These are phyloP conservation scores for Cryptops parisi DNA, from an alignment of 2,888 invertebrate species.

Conservation along the genomic window DNA sequence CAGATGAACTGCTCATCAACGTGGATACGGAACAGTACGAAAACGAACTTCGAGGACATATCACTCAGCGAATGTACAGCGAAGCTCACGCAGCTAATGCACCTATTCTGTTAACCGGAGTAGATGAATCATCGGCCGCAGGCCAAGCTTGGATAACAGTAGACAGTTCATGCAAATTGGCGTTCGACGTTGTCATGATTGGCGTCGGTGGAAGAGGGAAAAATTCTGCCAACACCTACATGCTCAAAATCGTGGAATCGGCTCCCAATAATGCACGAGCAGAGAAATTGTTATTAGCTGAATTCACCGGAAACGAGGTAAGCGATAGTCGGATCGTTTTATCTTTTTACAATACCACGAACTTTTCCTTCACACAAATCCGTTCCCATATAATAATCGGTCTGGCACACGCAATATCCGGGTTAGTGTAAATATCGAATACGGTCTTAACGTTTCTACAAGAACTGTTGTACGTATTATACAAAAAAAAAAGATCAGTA, in stretches of 20 bases:
- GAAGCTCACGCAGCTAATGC: slow-evolving; percentile 39
- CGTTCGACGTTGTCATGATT: slow-evolving; percentile 49
- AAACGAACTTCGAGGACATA: slow-evolving; percentile 51
- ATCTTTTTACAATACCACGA: neutral
- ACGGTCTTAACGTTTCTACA: too few species aligned
- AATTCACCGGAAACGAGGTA: slow-evolving; percentile 19
- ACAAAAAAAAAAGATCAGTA: too few species aligned
- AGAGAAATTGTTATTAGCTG: slow-evolving; percentile 3
- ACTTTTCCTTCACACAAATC: neutral
- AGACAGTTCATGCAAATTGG: slow-evolving; percentile 62
- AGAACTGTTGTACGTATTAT: too few species aligned
- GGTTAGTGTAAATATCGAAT: too few species aligned
- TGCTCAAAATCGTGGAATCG: slow-evolving; percentile 10
- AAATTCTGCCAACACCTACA: slow-evolving; percentile 4
- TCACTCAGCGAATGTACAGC: slow-evolving; percentile 55
- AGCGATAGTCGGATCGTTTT: neutral
- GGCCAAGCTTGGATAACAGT: slow-evolving; percentile 73
- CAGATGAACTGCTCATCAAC: slow-evolving; percentile 55
- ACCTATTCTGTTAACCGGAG: slow-evolving; percentile 28
- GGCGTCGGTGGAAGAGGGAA: neutral
- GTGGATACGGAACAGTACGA: slow-evolving; percentile 39
- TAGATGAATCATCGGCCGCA: slow-evolving; percentile 29
- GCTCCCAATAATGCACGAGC: neutral
- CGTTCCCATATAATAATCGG: too few species aligned
- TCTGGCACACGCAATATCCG: too few species aligned